Conservation (phyloP, 2,797 vertebrate species). For the Falco berigora region DNA sequence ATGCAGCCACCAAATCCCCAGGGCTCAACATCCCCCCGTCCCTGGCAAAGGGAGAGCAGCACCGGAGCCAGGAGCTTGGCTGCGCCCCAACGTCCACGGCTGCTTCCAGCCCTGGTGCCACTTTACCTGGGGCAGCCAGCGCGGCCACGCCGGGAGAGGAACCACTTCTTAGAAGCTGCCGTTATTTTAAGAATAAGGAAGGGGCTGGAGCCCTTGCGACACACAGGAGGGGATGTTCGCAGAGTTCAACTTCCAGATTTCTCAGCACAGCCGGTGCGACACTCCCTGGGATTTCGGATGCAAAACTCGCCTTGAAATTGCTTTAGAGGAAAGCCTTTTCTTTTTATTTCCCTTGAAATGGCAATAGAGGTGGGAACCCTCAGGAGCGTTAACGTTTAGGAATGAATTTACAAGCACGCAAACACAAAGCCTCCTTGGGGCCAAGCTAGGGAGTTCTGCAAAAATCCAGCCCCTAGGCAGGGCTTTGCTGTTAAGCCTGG, state of each 20-base stretch:
- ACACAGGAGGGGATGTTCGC: background rate
- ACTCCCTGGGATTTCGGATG: background rate
- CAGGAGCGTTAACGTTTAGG: background rate
- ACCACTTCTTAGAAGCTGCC: background rate
- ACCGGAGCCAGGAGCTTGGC: rapidly evolving
- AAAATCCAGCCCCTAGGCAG: background rate
- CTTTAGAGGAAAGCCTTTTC: background rate
- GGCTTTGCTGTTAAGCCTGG: background rate
- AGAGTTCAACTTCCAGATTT: conserved; percentile 29
- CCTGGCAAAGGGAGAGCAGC: background rate
- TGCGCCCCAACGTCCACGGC: background rate
- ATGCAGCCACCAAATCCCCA: rapidly evolving
- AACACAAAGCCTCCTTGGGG: background rate
- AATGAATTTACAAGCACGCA: background rate
- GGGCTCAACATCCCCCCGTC: rapidly evolving
- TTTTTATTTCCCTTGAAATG: background rate
- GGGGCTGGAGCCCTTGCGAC: background rate
- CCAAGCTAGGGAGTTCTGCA: background rate
- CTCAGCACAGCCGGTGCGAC: background rate
- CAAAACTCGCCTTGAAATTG: background rate
- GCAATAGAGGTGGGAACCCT: background rate
- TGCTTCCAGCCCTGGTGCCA: background rate
- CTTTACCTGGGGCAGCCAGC: background rate
- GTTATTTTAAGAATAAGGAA: conserved; percentile 33
- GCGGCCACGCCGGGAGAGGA: background rate